These are phyloP conservation scores for Scalopus aquaticus DNA, from an alignment of 2,113 vertebrate genomes.

Conservation along the genomic window DNA sequence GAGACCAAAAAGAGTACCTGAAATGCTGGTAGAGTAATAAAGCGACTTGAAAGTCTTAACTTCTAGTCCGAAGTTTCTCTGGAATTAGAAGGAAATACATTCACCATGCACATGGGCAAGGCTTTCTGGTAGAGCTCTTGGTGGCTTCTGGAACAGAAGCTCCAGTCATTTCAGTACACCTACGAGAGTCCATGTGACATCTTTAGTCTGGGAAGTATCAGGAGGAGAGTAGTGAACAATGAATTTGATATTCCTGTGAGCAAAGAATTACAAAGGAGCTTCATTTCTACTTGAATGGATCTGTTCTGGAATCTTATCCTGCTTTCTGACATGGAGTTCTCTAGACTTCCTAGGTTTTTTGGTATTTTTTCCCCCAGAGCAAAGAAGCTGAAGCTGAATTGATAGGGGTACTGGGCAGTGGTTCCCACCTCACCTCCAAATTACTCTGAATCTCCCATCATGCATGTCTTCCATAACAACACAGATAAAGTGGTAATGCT, in stretches of 20 bases:
- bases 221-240: not conserved
- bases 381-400: not conserved
- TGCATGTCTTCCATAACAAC: not conserved
- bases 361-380: not conserved
- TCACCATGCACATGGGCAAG: no score
- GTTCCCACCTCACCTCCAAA: not conserved
- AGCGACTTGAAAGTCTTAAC: not conserved
- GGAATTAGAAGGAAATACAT: not conserved
- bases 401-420: not conserved
- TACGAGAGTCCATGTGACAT: not conserved
- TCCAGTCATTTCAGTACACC: not conserved
- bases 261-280: not conserved
- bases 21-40: not conserved
- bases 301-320: not conserved
- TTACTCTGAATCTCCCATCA: not conserved
- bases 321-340: not conserved
- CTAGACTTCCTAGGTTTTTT: not conserved
- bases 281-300: not conserved
- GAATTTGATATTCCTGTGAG: not conserved
- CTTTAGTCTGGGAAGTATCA: not conserved
- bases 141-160: not conserved
- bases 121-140: not conserved
- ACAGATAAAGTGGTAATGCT: not conserved
- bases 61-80: not conserved
- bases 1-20: not conserved